Percentiles rank a stretch among this genome's conserved stretches.
phyloP scores from a whole-genome alignment of 2,888 invertebrate species.

The Ceriagrion tenellum region DNA sequence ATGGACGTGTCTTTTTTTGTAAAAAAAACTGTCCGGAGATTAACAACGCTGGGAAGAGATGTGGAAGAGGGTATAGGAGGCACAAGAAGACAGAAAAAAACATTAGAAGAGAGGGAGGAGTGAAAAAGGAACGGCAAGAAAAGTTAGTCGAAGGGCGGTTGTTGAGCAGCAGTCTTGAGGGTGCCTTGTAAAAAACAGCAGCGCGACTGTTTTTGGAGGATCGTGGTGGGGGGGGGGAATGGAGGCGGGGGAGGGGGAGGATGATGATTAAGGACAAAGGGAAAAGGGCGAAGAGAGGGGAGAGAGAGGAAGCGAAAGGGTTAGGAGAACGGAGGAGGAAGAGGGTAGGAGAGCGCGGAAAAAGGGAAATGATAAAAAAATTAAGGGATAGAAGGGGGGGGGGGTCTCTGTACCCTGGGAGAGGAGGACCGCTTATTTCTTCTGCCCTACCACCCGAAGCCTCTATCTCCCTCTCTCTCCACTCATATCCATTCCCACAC shows the following conservation, averaged over 20 bases:
- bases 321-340: not conserved
- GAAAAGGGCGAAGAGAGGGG: not conserved
- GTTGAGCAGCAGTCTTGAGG: not conserved
- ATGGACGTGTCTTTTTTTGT: slow-evolving; percentile 31
- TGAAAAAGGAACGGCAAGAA: not conserved
- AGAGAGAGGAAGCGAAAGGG: not conserved
- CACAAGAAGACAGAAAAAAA: not conserved
- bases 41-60: not conserved
- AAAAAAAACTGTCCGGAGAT: not conserved
- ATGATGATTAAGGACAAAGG: slow-evolving; percentile 27
- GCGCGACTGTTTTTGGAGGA: not conserved
- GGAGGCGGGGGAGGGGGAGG: not conserved
- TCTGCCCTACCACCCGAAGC: not conserved
- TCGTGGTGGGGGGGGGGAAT: not conserved
- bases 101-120: not conserved
- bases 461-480: not conserved
- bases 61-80: not conserved
- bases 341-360: not conserved
- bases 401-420: not conserved
- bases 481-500: slow-evolving; percentile 29
- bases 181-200: not conserved
- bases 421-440: not conserved
- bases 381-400: not conserved
- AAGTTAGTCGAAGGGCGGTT: not conserved
- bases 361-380: slow-evolving; percentile 22